Evolutionary conservation across 2,113 vertebrate genomes (phyloP).

Genomic region (Phaetusa simplex): DNA sequence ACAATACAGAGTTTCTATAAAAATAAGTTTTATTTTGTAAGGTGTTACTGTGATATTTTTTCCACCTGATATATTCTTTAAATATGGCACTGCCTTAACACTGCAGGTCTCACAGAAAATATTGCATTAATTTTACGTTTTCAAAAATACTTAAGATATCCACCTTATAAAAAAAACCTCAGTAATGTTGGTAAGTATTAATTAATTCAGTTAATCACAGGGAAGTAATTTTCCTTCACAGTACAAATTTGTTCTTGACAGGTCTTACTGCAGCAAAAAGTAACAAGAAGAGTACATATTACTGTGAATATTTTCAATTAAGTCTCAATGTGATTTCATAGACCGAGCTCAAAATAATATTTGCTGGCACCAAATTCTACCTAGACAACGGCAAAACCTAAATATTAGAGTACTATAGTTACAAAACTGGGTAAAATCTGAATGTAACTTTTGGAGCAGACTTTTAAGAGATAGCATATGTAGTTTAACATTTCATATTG

Average conservation of each 20-base stretch:
- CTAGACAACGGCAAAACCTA: background rate
- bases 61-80: background rate
- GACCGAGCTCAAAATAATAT: slow-evolving; percentile 20
- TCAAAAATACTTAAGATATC: background rate
- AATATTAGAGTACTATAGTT: background rate
- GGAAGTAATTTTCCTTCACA: background rate
- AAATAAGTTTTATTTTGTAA: background rate
- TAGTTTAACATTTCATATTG: background rate
- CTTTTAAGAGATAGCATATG: background rate
- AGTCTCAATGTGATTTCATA: slow-evolving; percentile 4
- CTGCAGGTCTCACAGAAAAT: background rate
- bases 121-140: background rate
- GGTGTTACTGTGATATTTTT: background rate
- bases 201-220: background rate
- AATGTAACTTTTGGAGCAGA: background rate
- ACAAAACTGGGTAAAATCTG: background rate
- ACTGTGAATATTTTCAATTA: slow-evolving; percentile 38
- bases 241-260: background rate
- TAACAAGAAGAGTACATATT: background rate
- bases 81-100: background rate
- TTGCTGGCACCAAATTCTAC: background rate
- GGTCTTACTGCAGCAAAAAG: background rate
- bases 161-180: background rate
- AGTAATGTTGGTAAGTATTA: background rate
- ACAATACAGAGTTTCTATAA: background rate